phyloP scores from a whole-genome alignment of 2,113 vertebrate genomes.

The Lepus europaeus region DNA sequence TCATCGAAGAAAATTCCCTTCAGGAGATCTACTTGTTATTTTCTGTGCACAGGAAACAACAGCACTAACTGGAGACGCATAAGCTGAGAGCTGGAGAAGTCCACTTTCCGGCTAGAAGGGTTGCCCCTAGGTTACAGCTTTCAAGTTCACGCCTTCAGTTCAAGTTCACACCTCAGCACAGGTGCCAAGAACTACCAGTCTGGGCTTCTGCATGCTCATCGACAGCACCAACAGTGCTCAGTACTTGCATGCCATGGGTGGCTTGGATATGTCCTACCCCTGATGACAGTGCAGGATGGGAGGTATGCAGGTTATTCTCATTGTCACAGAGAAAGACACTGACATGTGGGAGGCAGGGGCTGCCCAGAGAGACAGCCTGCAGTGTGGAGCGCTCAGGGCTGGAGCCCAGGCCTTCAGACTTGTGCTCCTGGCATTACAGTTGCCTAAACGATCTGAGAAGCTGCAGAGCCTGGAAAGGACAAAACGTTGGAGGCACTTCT shows the following conservation, averaged over 20 bases:
- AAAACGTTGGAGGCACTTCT: neutral
- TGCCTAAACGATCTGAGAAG: neutral
- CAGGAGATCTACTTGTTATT: neutral
- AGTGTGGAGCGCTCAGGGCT: neutral
- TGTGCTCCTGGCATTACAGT: neutral
- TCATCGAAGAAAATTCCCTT: neutral
- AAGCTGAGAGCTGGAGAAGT: neutral
- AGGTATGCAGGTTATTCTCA: neutral
- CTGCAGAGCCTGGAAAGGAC: neutral
- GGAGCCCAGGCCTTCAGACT: neutral
- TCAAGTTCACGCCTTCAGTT: neutral
- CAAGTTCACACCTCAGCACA: neutral
- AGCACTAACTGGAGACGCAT: neutral
- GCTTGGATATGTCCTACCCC: neutral
- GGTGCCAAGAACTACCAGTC: neutral
- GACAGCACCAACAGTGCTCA: neutral
- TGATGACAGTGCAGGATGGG: neutral
- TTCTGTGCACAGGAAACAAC: neutral
- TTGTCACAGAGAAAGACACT: neutral
- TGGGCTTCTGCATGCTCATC: neutral
- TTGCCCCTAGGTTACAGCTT: neutral
- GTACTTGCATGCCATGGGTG: neutral
- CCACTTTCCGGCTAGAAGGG: neutral
- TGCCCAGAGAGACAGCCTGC: neutral
- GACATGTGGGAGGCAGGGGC: neutral